phyloP scores from a whole-genome alignment of 2,888 invertebrate species.

The Tethea ocularis region DNA sequence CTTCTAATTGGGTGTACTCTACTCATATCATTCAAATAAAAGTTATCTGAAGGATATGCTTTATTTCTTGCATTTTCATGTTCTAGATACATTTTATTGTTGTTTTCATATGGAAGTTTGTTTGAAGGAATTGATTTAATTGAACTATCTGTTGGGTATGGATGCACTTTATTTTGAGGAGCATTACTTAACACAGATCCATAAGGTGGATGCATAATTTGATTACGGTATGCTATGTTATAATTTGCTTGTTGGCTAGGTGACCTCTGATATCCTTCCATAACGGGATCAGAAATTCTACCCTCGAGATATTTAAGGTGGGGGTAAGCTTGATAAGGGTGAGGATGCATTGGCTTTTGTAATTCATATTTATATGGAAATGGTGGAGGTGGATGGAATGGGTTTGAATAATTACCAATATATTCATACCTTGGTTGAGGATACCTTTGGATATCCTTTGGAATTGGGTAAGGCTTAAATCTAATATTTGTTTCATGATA shows the following conservation, averaged over 20 bases:
- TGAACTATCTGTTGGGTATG: slow-evolving; percentile 57
- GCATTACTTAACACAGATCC: slow-evolving; percentile 58
- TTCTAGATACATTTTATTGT: slow-evolving; percentile 63
- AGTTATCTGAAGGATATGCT: slow-evolving; percentile 59
- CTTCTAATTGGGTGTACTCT: slow-evolving; percentile 58
- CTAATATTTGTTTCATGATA: slow-evolving; percentile 68
- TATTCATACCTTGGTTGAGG: slow-evolving; percentile 77
- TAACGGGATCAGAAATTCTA: slow-evolving; percentile 59
- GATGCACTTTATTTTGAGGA: slow-evolving; percentile 65
- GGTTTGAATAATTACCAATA: slow-evolving; percentile 66
- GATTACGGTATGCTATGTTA: slow-evolving; percentile 62
- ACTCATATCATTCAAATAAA: slow-evolving; percentile 63
- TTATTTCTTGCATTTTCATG: slow-evolving; percentile 63
- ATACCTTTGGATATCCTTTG: slow-evolving; percentile 63
- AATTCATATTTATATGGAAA: slow-evolving; percentile 71
- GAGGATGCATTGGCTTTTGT: slow-evolving; percentile 60
- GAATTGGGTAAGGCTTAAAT: slow-evolving; percentile 71
- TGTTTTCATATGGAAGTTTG: slow-evolving; percentile 65
- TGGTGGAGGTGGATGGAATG: slow-evolving; percentile 64
- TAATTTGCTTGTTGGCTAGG: slow-evolving; percentile 57
- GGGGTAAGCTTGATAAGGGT: slow-evolving; percentile 64
- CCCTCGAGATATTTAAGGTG: slow-evolving; percentile 71
- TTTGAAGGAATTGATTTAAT: slow-evolving; percentile 54
- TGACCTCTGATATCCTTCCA: slow-evolving; percentile 69
- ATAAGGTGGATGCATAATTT: slow-evolving; percentile 65